Evolutionary conservation across 2,888 invertebrate species (phyloP).

Genomic region (Caenorhabditis auriculariae): DNA sequence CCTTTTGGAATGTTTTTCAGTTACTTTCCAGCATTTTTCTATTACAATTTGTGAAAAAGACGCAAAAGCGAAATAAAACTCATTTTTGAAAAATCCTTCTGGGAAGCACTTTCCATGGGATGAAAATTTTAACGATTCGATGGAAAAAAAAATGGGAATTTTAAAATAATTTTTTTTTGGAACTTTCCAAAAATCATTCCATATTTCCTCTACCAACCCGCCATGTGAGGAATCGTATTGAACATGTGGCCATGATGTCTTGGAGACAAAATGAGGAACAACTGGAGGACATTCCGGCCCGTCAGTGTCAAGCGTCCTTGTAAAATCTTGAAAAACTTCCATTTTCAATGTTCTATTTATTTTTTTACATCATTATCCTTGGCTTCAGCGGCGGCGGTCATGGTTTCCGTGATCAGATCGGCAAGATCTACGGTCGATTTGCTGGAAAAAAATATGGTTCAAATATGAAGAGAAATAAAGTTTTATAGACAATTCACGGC

Average conservation of each 20-base stretch:
- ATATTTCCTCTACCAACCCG: no score
- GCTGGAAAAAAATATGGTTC: constrained; percentile 38
- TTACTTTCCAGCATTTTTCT: no score
- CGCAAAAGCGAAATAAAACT: no score
- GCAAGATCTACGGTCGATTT: constrained; percentile 43
- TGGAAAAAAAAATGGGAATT: no score
- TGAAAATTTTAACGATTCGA: neutral
- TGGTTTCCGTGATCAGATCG: constrained; percentile 38
- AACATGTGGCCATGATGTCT: constrained; percentile 48
- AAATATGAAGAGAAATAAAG: neutral
- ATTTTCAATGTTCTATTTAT: neutral
- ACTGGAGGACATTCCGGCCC: constrained; percentile 50
- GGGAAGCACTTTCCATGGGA: no score
- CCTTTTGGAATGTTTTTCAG: no score
- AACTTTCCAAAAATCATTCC: no score
- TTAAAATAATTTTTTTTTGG: no score
- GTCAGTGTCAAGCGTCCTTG: constrained; percentile 40
- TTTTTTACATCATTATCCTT: constrained; percentile 32
- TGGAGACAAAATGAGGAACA: constrained; percentile 48
- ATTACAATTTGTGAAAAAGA: no score
- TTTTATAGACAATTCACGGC: no score
- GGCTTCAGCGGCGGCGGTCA: constrained; percentile 36
- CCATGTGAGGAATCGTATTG: constrained; percentile 53
- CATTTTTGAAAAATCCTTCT: no score
- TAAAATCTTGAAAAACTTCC: neutral